A percentile compares a stretch with the other conserved stretches of the same genome.
These are phyloP conservation scores for Leptatherina wallacei DNA, from an alignment of 2,797 vertebrate genomes.

Conservation along the genomic window DNA sequence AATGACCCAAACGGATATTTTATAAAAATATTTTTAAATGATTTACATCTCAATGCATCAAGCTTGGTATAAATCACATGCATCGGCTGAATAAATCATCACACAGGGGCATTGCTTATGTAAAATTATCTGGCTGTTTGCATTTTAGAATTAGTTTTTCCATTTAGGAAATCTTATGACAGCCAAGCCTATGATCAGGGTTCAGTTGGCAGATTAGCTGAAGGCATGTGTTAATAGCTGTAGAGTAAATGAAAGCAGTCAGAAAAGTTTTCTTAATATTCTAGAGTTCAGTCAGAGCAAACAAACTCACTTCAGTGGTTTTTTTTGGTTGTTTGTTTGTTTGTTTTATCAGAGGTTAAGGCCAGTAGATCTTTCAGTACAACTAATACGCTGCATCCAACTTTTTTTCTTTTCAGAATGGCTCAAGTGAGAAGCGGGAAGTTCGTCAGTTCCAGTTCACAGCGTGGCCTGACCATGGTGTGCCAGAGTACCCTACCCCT, in stretches of 20 bases:
- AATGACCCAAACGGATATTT: slow-evolving; percentile 6
- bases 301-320: neutral
- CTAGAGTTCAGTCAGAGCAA: neutral
- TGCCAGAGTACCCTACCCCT: slow-evolving; percentile 95
- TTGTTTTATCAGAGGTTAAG: neutral
- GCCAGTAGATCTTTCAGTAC: neutral
- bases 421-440: slow-evolving; percentile 96
- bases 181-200: neutral
- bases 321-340: neutral
- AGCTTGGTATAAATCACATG: neutral
- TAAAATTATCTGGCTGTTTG: neutral
- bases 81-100: neutral
- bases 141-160: neutral
- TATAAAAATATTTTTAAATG: neutral
- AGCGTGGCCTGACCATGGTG: slow-evolving; percentile 96
- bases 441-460: slow-evolving; percentile 99
- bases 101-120: neutral
- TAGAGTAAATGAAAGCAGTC: neutral
- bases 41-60: neutral
- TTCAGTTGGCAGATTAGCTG: neutral
- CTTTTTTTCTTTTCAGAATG: slow-evolving; percentile 83
- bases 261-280: neutral
- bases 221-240: neutral
- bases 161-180: neutral
- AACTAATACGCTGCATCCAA: neutral